Evolutionary conservation across 2,113 vertebrate genomes (phyloP), one percentile per base, ranked within the genome.

Genomic region (Willisornis vidua): DNA sequence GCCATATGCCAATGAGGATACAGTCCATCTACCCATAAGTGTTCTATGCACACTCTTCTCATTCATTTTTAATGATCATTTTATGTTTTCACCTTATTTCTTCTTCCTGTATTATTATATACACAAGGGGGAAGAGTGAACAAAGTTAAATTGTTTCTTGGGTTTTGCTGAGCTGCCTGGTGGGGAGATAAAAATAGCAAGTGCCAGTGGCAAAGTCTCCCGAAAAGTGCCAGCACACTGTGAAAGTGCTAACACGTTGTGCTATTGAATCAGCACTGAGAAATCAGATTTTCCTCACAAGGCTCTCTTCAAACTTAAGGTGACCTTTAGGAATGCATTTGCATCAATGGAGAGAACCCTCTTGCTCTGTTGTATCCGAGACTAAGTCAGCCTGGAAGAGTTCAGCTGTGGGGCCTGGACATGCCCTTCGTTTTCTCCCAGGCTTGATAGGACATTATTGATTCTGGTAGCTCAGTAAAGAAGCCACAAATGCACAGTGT

Each of bases 221-320:
- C 14, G 3, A 92, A 97, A 95, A 95, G 84, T 94, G 90, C 93
- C 96, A 95, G 97, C 93, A 63, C 73, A 33, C 78, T 37, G 87
- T 33, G 90, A 81, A 94, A 96, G 89, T 71, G 65, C 81, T 62
- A 73, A 86, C 85, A 86, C 70, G 3, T 85, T 20, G 91, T 96
- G 97, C 87, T 96, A 95, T 97, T 97, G 97, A 96, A 97, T 94
- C 92, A 95, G 95, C 93, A 92, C 80, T 79, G 87, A 97, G 96
- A 97, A 96, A 96, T 96, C 96, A 85, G 76, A 94, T 97, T 96
- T 95, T 94, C 91, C 85, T 96, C 90, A 52, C 84, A 87, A 94
- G 7, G 1, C 68, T 77, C 89, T 88, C 94, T 89, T 77, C 92
- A 80, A 39, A 94, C 79, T 96, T 84, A 41, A 95, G 59, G 93